Evolutionary conservation across 2,888 invertebrate genomes (phyloP), one percentile per base, ranked within the genome.

Genomic region (Polia nebulosa): DNA sequence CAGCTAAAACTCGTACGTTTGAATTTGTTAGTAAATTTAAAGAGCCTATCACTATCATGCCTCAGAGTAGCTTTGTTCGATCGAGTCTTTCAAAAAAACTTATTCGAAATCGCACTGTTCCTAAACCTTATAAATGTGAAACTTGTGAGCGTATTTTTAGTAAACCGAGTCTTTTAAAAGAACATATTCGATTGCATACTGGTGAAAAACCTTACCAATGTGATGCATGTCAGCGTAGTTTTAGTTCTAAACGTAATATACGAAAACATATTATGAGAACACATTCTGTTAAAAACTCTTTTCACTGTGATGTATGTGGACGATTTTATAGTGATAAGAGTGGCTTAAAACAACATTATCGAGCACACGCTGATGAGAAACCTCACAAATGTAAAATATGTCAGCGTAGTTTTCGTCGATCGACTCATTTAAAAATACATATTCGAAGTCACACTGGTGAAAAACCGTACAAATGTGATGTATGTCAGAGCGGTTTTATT

Each of bases 381-480:
- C 66, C 64, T 17, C 66, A 22, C 32, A 57, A 34, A 20, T 67
- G 66, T 39, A 45, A 67, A 4, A 6, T 55, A 3, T 67, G 66
- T 29, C 53, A 67, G 15, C 53, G 64, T 8, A 34, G 66, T 47
- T 67, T 64, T 36, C 45, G 34, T 36, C 34, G 44, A n/a, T 53
- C 32, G 41, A 41, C 27, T 17, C 44, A 53, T 29, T 67, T 67
- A 8, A 29, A 13, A 15, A 20, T 44, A 6, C 66, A 67, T n/a
- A 36, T 20, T 17, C 53, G 45, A 15, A 25, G 25, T 36, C 66
- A 67, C 34, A 67, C 66, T 15, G 66, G 65, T 17, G 65, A 65
- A 51, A 65, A 65, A 41, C 65, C 65, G 4, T 65, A 65, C 4
- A 25, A 22, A 6, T 65, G 57, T 41, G 13, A 57, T 2, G 3